Evolutionary conservation across 1,140 invertebrate species (phyloP), one percentile per base, ranked within the genome.

Genomic region (Megalopta genalis): DNA sequence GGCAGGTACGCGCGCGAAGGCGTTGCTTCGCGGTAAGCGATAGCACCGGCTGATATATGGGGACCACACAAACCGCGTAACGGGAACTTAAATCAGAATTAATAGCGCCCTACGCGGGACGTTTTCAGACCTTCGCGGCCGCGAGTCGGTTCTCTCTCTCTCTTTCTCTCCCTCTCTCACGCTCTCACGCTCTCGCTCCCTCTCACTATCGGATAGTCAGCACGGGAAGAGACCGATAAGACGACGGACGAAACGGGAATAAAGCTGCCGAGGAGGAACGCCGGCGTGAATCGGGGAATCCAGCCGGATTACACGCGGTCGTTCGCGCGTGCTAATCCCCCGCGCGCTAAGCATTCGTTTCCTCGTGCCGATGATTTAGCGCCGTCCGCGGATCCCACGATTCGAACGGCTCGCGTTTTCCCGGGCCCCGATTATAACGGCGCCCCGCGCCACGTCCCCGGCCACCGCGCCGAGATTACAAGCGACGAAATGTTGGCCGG

Each of bases 41-140:
- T 88, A 86, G 87, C 84, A 73, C 80, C 39, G 77, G 32, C 73
- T 89, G 88, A 89, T 89, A 89, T 86, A 89, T 89, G 87, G 87
- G 83, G 88, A 87, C 88, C 88, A 89, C 88, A 88, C 88, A 89
- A 89, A 88, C 86, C 83, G 88, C 78, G 52, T 89, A 89, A 88
- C 88, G 88, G 88, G 70, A 85, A 80, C 77, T n/a, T 88, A 89
- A 89, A 89, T 89, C 88, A 84, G 82, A 84, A 89, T 89, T 88
- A 88, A 89, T 89, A 87, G 83, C 83, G 83, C 83, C 77, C 77
- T 89, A 79, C 72, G 77, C 79, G 66, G 82, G 81, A 80, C 74
- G 76, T 64, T 82, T 77, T 74, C 70, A 25, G 73, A 75, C 73
- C 73, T 83, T 57, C 66, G 66, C 57, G 82, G 69, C 42, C 54